phyloP scores from a whole-genome alignment of 1,140 invertebrate species.

The Meloidogyne floridensis region DNA sequence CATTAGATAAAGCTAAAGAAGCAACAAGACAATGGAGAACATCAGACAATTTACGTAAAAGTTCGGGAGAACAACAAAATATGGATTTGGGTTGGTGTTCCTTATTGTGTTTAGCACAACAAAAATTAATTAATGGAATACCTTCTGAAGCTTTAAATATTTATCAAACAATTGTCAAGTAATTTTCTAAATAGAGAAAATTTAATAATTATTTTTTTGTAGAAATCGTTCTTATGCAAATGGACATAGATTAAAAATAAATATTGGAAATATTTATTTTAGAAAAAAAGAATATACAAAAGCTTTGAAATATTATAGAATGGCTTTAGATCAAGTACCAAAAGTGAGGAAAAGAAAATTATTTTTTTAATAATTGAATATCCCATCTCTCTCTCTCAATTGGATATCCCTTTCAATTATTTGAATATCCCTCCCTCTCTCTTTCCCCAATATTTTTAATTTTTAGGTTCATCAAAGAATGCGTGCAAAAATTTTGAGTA shows the following conservation, averaged over 20 bases:
- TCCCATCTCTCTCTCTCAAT: too few relatives aligned
- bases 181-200: constrained; percentile 33
- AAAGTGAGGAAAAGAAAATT: constrained; percentile 71
- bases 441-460: background rate
- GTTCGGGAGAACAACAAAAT: constrained; percentile 1
- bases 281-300: constrained; percentile 89
- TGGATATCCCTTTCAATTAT: too few relatives aligned
- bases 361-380: constrained; percentile 33
- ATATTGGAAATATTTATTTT: constrained; percentile 97
- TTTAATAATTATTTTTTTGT: constrained; percentile 42
- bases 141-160: constrained; percentile 91
- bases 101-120: constrained; percentile 64
- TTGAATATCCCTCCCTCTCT: too few relatives aligned
- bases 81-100: constrained; percentile 23
- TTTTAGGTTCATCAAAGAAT: constrained; percentile 33
- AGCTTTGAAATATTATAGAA: constrained; percentile 94
- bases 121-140: constrained; percentile 90
- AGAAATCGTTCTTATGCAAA: constrained; percentile 67
- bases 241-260: constrained; percentile 83
- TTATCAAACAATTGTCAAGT: constrained; percentile 73
- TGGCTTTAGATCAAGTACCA: constrained; percentile 92
- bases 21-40: constrained; percentile 25
- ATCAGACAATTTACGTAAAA: constrained; percentile 18
- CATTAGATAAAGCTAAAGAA: constrained; percentile 31
- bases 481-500: constrained; percentile 93